Base-by-base conservation (phyloP, 2,888 invertebrate species). In the Oscheius onirici region DNA sequence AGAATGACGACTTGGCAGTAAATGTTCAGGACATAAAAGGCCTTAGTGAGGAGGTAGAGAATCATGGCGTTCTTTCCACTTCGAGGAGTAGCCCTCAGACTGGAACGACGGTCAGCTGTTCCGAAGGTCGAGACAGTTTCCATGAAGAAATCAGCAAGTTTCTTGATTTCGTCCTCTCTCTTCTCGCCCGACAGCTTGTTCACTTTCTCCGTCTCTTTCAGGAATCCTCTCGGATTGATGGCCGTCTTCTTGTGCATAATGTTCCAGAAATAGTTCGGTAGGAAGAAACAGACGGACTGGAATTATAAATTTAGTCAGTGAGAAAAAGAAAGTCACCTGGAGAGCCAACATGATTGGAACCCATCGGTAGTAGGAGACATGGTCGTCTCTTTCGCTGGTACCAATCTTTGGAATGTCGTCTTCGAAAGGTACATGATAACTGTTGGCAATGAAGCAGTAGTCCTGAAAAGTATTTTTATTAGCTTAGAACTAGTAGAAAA, bases 201-300 rank as follows among this genome's bases (percentile, higher is more conserved):
- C 24, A 78, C 15, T 49, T 73, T 73, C 46, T 69, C 60, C 8
- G 72, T 74, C 26, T 74, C 76, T 55, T 61, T 57, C 13, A 76
- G 65, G 55, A 72, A 76, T 11, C 54, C 61, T n/a, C 43, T 17
- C 3, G 76, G 76, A 22, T 76, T 76, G 63, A 74, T 67, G 46
- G 76, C 72, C 13, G 83, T 82, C 60, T 83, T 81, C 67, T 82
- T 81, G 75, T 86, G 85, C 51, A 85, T 65, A 34, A 78, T 75
- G 49, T 88, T 88, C 88, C 89, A 89, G 17, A 89, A 73, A 40
- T 87, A 86, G 71, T 88, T 88, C 13, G 89, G 89, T 54, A 89
- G 76, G 76, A 88, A 89, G 82, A 89, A 89, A 57, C 86, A 83
- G 65, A 87, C 80, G 8, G 88, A 88, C 76, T 89, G 34, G 49